phyloP scores from a whole-genome alignment of 2,113 vertebrate species.

The Pipra filicauda region DNA sequence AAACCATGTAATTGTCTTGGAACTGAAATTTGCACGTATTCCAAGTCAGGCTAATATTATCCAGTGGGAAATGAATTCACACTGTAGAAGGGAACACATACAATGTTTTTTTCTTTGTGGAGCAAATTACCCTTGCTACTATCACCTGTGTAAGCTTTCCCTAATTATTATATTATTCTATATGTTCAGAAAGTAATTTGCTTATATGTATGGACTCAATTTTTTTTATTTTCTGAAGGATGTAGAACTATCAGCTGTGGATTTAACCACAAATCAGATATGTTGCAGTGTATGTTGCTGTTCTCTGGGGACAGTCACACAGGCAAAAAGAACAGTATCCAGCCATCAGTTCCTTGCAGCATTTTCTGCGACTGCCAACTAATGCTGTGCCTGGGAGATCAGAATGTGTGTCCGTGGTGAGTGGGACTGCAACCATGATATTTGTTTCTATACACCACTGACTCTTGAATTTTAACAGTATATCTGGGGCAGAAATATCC shows the following conservation, averaged over 20 bases:
- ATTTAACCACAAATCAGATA: neutral
- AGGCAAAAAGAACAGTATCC: neutral
- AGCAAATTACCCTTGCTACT: neutral
- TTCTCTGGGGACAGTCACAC: neutral
- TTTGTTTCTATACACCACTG: neutral
- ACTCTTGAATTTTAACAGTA: neutral
- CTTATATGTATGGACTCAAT: neutral
- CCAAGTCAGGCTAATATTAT: neutral
- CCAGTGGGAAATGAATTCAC: neutral
- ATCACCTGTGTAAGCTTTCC: neutral
- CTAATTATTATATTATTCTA: neutral
- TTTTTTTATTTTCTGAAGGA: conserved; percentile 9
- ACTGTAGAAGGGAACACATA: neutral
- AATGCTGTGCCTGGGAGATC: neutral
- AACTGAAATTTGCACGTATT: conserved; percentile 19
- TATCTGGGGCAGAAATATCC: neutral
- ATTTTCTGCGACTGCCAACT: neutral
- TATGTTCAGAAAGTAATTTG: neutral
- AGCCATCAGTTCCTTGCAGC: neutral
- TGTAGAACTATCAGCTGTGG: neutral
- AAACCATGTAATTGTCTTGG: conserved; percentile 41
- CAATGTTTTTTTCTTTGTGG: neutral
- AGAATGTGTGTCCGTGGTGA: fast-evolving
- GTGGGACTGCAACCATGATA: neutral
- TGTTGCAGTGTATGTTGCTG: neutral